Percentiles rank a stretch among this genome's conserved stretches.
phyloP scores from a whole-genome alignment of 2,888 invertebrate species.

The Panzeria rudis region DNA sequence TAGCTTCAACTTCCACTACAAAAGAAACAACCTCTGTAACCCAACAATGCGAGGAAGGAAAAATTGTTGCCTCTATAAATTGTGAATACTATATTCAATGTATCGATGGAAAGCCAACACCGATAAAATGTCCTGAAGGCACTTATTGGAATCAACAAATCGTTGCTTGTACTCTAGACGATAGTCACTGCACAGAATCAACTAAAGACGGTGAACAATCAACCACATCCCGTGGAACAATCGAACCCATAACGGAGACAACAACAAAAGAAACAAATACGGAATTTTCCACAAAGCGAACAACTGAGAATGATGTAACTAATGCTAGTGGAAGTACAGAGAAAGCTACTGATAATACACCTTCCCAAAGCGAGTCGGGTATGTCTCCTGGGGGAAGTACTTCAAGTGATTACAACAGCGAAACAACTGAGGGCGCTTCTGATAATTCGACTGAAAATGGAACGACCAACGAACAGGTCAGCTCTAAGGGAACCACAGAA shows the following conservation, averaged over 20 bases:
- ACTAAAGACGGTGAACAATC: background rate
- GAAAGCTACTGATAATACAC: background rate
- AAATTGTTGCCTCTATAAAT: background rate
- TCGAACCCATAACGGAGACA: too few relatives aligned
- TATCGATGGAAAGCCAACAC: constrained; percentile 53
- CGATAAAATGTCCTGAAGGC: constrained; percentile 37
- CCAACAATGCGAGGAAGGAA: constrained; percentile 23
- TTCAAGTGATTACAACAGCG: too few relatives aligned
- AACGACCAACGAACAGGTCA: too few relatives aligned
- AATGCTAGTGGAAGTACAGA: too few relatives aligned
- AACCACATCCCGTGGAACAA: background rate
- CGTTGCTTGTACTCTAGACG: constrained; percentile 27
- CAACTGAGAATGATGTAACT: background rate
- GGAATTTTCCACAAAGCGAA: background rate
- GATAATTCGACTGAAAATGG: too few relatives aligned
- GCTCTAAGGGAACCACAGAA: too few relatives aligned
- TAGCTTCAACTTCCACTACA: background rate
- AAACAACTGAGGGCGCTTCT: too few relatives aligned
- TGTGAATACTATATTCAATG: constrained; percentile 68
- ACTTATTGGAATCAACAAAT: constrained; percentile 55
- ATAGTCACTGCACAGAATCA: background rate
- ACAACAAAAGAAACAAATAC: background rate
- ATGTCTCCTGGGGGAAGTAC: too few relatives aligned
- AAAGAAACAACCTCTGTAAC: background rate
- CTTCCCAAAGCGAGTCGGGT: background rate